Percentiles rank a stretch among this genome's conserved stretches.
phyloP scores from a whole-genome alignment of 1,140 invertebrate species.

The Drosophila orena region DNA sequence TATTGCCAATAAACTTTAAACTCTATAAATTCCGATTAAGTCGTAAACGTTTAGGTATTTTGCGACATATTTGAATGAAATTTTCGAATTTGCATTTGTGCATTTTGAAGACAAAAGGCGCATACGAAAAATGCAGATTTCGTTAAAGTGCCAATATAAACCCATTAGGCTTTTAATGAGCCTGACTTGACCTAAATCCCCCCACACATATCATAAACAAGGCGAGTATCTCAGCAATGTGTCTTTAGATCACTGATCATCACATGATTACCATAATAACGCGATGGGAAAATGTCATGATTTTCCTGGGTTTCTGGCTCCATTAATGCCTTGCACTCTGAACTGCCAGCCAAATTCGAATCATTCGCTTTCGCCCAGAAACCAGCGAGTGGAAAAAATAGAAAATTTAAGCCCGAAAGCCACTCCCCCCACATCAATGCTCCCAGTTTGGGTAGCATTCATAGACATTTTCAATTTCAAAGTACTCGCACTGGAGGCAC shows the following conservation, averaged over 20 bases:
- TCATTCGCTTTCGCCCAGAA: constrained; percentile 70
- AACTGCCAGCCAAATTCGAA: constrained; percentile 69
- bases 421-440: constrained; percentile 65
- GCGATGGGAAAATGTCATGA: constrained; percentile 75
- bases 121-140: no score
- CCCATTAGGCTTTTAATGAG: background rate
- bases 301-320: constrained; percentile 51
- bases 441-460: constrained; percentile 33
- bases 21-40: constrained; percentile 1
- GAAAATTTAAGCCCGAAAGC: constrained; percentile 13
- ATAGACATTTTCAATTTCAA: constrained; percentile 75
- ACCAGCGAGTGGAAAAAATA: constrained; percentile 14
- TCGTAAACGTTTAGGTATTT: background rate
- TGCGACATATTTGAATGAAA: background rate
- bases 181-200: constrained; percentile 3
- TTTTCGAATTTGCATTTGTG: no score
- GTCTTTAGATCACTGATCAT: constrained; percentile 28
- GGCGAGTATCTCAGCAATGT: constrained; percentile 27
- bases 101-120: no score
- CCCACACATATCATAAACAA: constrained; percentile 16
- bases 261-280: constrained; percentile 57
- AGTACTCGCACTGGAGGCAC: constrained; percentile 23
- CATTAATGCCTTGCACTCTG: constrained; percentile 77
- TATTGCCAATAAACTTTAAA: background rate
- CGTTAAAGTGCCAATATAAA: background rate